Evolutionary conservation across 2,113 vertebrate species (phyloP), one percentile per base, ranked within the genome.

Genomic region (Panthera tigris): DNA sequence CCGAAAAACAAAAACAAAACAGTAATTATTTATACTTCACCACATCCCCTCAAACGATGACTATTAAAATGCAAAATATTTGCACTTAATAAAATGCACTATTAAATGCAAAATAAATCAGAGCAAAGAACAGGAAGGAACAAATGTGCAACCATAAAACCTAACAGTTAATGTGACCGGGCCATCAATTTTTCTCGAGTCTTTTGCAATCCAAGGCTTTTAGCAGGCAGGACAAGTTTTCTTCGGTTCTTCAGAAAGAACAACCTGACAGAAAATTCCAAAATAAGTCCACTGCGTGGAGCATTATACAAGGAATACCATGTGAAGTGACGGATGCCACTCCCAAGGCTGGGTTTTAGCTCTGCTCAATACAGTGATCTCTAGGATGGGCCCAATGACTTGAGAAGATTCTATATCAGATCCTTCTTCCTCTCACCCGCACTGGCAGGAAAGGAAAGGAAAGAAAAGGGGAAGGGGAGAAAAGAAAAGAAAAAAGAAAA

Each of bases 211-310:
- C 57, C 68, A 36, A 63, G 61, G 33, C 6, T 91, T 52, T 79
- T 66, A 69, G 36, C 86, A 95, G 81, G 69, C 57, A 52, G 3
- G 8, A 69, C 1, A 65, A 65, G 33, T n/a, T 93, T 95, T 68
- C 78, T 95, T 88, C 52, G 33, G 10, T 48, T 84, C 95, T 96
- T 93, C 50, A 45, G 31, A 50, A 92, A 85, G 29, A 25, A 66
- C 69, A 65, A n/a, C 39, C 78, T 5, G 68, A 69, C 39, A 41
- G 29, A 25, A 68, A 57, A 78, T 45, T 83, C 86, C 78, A 69
- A 96, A 95, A 48, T 36, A 68, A 95, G 79, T 52, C 39, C 5
- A 27, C 52, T 23, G 11, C 0, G 1, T 1, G 4, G 65, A 87
- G 52, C 16, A 19, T 41, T 4, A 93, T 4, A 5, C 25, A 80